Conservation (phyloP, 2,797 vertebrate species). For the Urosaurus nigricauda region DNA sequence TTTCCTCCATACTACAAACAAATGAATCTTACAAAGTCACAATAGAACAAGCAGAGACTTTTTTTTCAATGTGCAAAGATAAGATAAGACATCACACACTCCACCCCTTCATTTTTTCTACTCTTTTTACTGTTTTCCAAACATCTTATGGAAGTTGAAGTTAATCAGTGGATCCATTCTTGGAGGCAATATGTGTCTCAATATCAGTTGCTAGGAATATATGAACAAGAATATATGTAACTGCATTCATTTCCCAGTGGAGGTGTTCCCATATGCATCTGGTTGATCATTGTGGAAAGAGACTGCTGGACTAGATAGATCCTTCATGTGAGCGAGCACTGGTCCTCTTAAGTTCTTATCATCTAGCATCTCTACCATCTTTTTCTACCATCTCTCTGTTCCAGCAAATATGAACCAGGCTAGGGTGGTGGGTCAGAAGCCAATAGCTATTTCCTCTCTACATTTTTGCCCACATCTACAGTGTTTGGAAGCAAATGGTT, state of each 20-base stretch:
- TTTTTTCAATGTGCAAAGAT: no score
- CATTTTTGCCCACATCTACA: not conserved
- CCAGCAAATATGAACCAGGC: no score
- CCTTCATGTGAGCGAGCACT: not conserved
- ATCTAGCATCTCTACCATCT: not conserved
- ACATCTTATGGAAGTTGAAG: not conserved
- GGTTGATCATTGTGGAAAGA: not conserved
- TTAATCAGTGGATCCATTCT: not conserved
- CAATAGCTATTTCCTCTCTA: not conserved
- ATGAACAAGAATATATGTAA: not conserved
- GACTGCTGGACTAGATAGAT: not conserved
- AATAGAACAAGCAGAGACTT: no score
- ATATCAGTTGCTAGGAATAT: not conserved
- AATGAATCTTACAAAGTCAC: no score
- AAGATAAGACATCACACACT: no score
- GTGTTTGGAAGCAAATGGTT: no score
- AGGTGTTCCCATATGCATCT: not conserved
- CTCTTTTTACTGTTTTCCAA: not conserved
- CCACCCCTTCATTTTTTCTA: no score
- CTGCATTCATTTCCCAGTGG: not conserved
- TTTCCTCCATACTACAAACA: no score
- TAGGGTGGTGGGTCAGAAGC: not conserved
- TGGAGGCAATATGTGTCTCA: not conserved
- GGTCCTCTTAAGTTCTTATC: not conserved
- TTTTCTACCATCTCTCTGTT: no score